Conservation (phyloP, 1,140 invertebrate species). For the Lysiphlebus fabarum region DNA sequence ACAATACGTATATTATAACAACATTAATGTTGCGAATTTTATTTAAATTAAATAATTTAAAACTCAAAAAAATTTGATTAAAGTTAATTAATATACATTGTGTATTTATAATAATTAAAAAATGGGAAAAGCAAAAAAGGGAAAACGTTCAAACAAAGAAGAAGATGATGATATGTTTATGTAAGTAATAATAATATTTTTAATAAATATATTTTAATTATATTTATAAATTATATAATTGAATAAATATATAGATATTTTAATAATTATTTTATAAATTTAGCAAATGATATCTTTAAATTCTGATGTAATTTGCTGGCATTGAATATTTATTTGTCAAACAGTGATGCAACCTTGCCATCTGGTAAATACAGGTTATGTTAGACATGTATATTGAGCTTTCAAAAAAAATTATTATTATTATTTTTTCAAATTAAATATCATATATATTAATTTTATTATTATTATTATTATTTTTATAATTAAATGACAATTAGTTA, state of each 20-base stretch:
- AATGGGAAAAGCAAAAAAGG: constrained; percentile 71
- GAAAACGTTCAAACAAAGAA: constrained; percentile 62
- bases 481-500: too few species aligned
- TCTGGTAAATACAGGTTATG: constrained; percentile 24
- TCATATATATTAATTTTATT: not conserved
- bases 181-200: constrained; percentile 9
- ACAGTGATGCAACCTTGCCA: constrained; percentile 11
- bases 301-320: constrained; percentile 21
- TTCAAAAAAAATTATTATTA: not conserved
- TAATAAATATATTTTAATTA: too few species aligned
- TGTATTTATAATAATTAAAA: constrained; percentile 29
- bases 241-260: not conserved
- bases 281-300: not conserved
- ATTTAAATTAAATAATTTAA: constrained; percentile 18
- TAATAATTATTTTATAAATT: not conserved
- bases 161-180: constrained; percentile 62
- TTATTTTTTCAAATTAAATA: too few species aligned
- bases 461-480: too few species aligned
- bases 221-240: not conserved
- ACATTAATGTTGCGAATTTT: constrained; percentile 37
- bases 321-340: constrained; percentile 10
- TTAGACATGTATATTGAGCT: not conserved
- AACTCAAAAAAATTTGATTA: constrained; percentile 25
- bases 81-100: not conserved
- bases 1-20: too few species aligned